phyloP scores from a whole-genome alignment of 2,888 invertebrate genomes.

The Melieria omissa region DNA sequence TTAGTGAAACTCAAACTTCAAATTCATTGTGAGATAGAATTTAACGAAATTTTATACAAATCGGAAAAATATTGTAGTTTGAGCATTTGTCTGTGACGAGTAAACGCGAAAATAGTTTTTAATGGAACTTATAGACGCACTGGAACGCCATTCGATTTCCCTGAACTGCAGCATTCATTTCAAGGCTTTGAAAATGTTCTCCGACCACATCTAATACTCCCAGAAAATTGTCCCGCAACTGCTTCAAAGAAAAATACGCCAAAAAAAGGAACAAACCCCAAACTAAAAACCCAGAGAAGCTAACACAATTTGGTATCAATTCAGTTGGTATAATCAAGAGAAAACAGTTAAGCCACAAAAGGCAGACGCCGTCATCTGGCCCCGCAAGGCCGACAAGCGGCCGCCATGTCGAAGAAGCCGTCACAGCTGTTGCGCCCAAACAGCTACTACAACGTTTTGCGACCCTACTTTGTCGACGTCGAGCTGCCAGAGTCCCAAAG shows the following conservation, averaged over 20 bases:
- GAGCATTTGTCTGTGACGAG: background rate
- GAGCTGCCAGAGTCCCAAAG: background rate
- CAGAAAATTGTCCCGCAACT: no score
- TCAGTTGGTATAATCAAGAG: no score
- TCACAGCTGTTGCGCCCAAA: slow-evolving; percentile 14
- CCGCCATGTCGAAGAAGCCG: background rate
- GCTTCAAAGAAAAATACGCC: no score
- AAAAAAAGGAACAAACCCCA: no score
- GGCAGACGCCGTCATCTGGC: no score
- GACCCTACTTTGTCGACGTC: slow-evolving; percentile 18
- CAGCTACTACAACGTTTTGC: slow-evolving; percentile 20
- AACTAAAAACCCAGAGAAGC: background rate
- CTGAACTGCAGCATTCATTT: slow-evolving; percentile 16
- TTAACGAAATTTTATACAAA: background rate
- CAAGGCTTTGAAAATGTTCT: slow-evolving; percentile 23
- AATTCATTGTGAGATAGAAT: background rate
- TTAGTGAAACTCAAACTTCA: background rate
- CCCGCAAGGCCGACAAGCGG: no score
- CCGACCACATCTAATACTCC: background rate
- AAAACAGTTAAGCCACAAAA: no score
- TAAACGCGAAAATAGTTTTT: slow-evolving; percentile 4
- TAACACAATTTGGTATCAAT: background rate
- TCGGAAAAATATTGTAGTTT: background rate
- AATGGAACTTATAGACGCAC: slow-evolving; percentile 16
- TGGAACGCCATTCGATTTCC: background rate